Conservation (phyloP, 2,113 vertebrate species). For the Ia io region DNA sequence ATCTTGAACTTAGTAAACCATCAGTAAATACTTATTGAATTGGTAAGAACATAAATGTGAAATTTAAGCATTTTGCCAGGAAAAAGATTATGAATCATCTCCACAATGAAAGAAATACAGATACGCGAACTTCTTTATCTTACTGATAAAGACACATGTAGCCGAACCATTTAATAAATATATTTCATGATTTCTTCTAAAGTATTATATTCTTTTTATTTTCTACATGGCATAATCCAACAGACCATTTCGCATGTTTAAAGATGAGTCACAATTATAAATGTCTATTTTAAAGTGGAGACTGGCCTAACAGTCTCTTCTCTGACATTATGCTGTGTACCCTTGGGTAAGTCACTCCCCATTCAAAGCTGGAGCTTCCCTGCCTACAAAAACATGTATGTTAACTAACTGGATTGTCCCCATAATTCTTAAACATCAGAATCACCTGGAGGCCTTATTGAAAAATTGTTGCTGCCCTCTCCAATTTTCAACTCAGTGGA, state of each 20-base stretch:
- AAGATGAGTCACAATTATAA: conserved; percentile 6
- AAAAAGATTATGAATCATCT: neutral
- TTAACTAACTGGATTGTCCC: neutral
- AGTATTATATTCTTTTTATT: conserved; percentile 6
- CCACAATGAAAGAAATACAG: neutral
- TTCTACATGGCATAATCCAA: neutral
- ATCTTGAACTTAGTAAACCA: neutral
- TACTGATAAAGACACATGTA: neutral
- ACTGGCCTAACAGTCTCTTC: neutral
- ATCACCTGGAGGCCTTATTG: neutral
- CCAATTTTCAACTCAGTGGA: conserved; percentile 1
- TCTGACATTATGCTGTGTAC: neutral
- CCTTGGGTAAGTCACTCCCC: neutral
- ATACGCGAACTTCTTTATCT: neutral
- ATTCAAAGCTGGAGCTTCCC: neutral
- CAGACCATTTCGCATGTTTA: neutral
- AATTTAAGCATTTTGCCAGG: neutral
- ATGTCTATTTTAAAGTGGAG: neutral
- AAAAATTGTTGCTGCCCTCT: neutral
- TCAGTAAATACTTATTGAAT: neutral
- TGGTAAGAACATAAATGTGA: neutral
- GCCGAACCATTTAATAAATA: neutral
- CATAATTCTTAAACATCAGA: neutral
- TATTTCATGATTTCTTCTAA: neutral
- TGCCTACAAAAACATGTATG: neutral